These are phyloP conservation scores for Andrena fulva DNA, from an alignment of 2,888 invertebrate species.

Conservation along the genomic window DNA sequence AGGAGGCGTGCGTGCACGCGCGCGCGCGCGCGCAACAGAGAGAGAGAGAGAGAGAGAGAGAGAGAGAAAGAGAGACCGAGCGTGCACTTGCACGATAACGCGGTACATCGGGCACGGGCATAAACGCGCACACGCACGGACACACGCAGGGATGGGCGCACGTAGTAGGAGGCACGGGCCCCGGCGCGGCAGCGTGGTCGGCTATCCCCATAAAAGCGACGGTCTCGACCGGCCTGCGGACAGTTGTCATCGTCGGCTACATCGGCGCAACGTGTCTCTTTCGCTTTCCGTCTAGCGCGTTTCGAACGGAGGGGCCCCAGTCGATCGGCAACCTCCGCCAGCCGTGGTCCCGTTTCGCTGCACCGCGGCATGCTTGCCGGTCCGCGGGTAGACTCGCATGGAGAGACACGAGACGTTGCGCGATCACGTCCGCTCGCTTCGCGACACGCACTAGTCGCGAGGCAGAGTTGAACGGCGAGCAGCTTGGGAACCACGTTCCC, in stretches of 20 bases:
- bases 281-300: constrained; percentile 28
- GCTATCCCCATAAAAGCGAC: constrained; percentile 78
- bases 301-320: constrained; percentile 9
- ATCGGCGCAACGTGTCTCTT: constrained; percentile 64
- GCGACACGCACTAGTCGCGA: not conserved
- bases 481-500: not conserved
- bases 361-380: not conserved
- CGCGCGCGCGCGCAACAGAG: constrained; percentile 34
- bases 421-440: not conserved
- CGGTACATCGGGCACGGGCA: constrained; percentile 48
- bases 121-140: constrained; percentile 30
- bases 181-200: constrained; percentile 65
- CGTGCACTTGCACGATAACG: constrained; percentile 48
- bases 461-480: constrained; percentile 8
- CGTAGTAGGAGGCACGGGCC: constrained; percentile 42
- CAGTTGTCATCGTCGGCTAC: constrained; percentile 78
- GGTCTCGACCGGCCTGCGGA: constrained; percentile 77
- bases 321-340: constrained; percentile 19
- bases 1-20: constrained; percentile 17
- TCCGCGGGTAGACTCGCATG: not conserved
- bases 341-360: not conserved
- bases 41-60: not conserved
- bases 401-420: not conserved
- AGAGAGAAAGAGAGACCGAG: constrained; percentile 19
- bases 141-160: constrained; percentile 20